Evolutionary conservation across 2,888 invertebrate species (phyloP).

Genomic region (Morinoia aosen): DNA sequence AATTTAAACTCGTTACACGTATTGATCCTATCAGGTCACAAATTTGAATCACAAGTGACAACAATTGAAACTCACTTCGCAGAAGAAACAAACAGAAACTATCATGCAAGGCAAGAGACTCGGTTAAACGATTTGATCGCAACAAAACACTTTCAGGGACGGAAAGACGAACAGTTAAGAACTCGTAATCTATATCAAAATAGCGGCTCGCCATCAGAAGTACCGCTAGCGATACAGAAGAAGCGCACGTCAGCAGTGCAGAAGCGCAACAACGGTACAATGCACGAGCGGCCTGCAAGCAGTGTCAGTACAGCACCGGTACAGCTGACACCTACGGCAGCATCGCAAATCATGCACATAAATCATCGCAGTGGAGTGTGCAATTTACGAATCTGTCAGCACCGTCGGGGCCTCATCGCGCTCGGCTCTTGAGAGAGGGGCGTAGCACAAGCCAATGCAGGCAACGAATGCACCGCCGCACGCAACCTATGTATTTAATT

Average conservation of each 20-base stretch:
- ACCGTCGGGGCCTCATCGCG: not conserved
- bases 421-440: not conserved
- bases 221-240: not conserved
- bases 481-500: constrained; percentile 6
- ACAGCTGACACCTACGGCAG: constrained; percentile 11
- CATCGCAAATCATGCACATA: not conserved
- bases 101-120: not conserved
- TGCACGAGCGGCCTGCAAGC: not conserved
- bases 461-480: not conserved
- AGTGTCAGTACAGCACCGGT: not conserved
- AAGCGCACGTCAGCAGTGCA: not conserved
- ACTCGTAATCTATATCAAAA: not conserved
- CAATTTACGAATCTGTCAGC: constrained; percentile 24
- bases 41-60: not conserved
- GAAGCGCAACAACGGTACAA: not conserved
- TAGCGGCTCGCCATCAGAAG: not conserved
- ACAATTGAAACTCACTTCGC: not conserved
- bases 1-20: not conserved
- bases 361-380: not conserved
- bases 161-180: not conserved
- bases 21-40: not conserved
- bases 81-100: not conserved
- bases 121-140: not conserved
- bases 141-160: not conserved
- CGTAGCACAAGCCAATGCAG: not conserved